Conservation (phyloP, 2,888 invertebrate species). For the Cosmopolites sordidus region DNA sequence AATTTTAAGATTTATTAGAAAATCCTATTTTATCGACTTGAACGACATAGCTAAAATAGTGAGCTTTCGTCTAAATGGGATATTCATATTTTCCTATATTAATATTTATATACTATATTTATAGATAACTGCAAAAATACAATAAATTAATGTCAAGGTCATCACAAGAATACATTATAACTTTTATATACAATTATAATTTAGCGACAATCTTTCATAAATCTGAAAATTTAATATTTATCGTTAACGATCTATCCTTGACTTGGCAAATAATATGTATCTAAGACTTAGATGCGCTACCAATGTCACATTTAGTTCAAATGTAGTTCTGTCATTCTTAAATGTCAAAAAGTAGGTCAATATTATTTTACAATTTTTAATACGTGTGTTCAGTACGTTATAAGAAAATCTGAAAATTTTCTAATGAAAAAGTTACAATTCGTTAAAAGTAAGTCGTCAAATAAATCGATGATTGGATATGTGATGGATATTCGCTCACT, state of each 20-base stretch:
- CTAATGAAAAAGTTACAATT: constrained; percentile 15
- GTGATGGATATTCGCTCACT: constrained; percentile 13
- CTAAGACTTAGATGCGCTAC: too few relatives aligned
- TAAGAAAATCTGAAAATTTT: constrained; percentile 13
- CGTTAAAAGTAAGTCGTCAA: constrained; percentile 22
- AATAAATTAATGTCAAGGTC: too few relatives aligned
- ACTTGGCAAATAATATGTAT: too few relatives aligned
- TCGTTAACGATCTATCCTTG: too few relatives aligned
- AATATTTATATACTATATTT: too few relatives aligned
- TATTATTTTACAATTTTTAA: constrained; percentile 35
- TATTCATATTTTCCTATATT: too few relatives aligned
- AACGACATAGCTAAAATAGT: neutral
- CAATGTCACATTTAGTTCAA: constrained; percentile 9
- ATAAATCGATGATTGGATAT: constrained; percentile 8
- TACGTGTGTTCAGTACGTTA: constrained; percentile 37
- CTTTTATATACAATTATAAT: too few relatives aligned
- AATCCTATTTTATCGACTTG: constrained; percentile 10
- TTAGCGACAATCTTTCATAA: too few relatives aligned
- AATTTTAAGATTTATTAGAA: neutral
- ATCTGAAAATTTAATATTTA: too few relatives aligned
- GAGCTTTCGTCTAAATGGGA: too few relatives aligned
- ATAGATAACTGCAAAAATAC: too few relatives aligned
- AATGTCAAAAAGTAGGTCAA: constrained; percentile 40
- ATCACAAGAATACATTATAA: too few relatives aligned
- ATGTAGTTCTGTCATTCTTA: constrained; percentile 15